Conservation (phyloP, 1,140 invertebrate genomes). For the Wiebesia pumilae region DNA sequence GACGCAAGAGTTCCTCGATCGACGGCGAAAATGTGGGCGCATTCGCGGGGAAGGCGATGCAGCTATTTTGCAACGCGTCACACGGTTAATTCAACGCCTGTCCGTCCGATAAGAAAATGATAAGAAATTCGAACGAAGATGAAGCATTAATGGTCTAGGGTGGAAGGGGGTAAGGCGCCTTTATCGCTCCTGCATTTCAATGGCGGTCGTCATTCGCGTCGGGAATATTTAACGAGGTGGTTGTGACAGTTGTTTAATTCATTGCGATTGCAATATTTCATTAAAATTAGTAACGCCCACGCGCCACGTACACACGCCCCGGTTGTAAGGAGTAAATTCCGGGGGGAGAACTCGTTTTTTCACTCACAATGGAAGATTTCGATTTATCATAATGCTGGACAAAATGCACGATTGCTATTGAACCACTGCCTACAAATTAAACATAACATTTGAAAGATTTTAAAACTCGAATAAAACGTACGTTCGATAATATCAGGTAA, state of each 20-base stretch:
- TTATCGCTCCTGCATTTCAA: neutral
- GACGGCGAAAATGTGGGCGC: neutral
- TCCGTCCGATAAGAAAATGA: neutral
- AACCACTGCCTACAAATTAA: too few species aligned
- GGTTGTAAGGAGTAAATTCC: too few species aligned
- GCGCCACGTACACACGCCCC: too few species aligned
- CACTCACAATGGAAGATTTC: too few species aligned
- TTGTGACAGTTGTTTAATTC: neutral
- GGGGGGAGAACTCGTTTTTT: too few species aligned
- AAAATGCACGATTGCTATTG: too few species aligned
- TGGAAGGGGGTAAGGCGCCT: neutral
- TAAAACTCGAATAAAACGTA: too few species aligned
- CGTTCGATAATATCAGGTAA: too few species aligned
- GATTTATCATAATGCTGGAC: too few species aligned
- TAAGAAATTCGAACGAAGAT: neutral
- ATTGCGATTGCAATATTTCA: neutral
- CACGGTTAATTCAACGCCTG: neutral
- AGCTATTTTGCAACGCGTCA: conserved; percentile 25
- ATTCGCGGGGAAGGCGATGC: neutral
- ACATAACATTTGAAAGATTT: too few species aligned
- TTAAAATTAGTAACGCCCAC: neutral
- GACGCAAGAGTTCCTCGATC: neutral
- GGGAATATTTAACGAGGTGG: neutral
- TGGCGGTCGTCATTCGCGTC: neutral
- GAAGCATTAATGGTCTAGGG: neutral